Evolutionary conservation across 37 sponge, comb jelly and placozoan genomes (phyloP), one percentile per base, ranked within the genome.

Genomic region (Chondrosia reniformis): DNA sequence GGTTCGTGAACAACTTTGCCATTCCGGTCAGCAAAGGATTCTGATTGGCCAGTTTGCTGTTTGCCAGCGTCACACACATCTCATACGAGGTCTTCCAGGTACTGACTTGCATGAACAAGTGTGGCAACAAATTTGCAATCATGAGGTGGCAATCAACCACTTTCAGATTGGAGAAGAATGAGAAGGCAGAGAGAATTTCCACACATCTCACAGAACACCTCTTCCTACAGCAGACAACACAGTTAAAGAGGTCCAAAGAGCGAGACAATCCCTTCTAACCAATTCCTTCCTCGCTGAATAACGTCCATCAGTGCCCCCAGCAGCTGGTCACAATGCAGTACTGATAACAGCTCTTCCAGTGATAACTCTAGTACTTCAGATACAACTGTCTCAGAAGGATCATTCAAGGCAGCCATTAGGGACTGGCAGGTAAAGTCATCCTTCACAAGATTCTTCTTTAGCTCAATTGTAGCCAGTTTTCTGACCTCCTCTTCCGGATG

Each of bases 401-500:
- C 92, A 28, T 61, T 39, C 30, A n/a, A n/a, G n/a, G n/a, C n/a
- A 86, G 67, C 1, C 88, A 77, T 52, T 45, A 39, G 13, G 75
- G 44, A 22, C 86, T 40, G 34, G 84, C 41, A 1, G 81, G 3
- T n/a, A 3, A 17, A 0, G 12, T 75, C 13, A 22, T 37, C 38
- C 4, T 78, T n/a, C 44, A 45, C 32, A 34, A 86, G 71, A 46
- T 44, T 32, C 32, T 80, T 33, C 32, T 56, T 74, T 45, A 92
- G 79, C 4, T 85, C 80, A 0, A 28, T 40, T 5, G 89, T 80
- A 39, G 93, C 93, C 22, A 63, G 38, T 63, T 74, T 67, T 45
- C 93, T 79, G 71, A 92, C 62, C n/a, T 85, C n/a, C 0, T 82
- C 83, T 34, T 89, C 78, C 32, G 79, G 86, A 28, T 92, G 93